Percentiles rank a stretch among this genome's conserved stretches.
Conservation (phyloP, 2,888 invertebrate species). For the Rhorus exstirpatorius region DNA sequence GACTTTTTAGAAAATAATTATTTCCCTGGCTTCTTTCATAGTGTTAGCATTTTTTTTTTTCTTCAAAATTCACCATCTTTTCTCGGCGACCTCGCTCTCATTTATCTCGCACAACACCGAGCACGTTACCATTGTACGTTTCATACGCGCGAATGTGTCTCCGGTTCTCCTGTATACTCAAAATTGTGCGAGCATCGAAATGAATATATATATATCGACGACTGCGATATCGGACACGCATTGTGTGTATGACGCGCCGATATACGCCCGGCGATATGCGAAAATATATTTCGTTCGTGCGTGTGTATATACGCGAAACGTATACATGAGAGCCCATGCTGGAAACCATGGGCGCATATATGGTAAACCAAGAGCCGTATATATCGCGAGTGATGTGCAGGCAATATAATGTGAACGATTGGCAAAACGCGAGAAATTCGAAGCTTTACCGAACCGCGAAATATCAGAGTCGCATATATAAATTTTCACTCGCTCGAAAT, state of each 20-base stretch:
- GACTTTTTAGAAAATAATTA: no score
- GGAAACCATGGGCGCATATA: no score
- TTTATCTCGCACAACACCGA: slow-evolving; percentile 30
- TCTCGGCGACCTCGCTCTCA: neutral
- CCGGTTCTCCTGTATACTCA: slow-evolving; percentile 9
- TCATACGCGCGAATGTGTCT: slow-evolving; percentile 23
- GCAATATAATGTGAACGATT: no score
- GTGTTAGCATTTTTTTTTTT: no score
- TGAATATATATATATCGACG: slow-evolving; percentile 63
- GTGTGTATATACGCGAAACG: no score
- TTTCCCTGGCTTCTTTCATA: neutral
- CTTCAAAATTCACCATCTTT: no score
- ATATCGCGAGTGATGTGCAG: no score
- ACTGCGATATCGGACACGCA: slow-evolving; percentile 20
- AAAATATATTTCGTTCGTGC: slow-evolving; percentile 35
- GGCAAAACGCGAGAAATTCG: no score
- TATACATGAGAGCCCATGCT: slow-evolving; percentile 19
- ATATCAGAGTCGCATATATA: neutral
- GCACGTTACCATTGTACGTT: slow-evolving; percentile 23
- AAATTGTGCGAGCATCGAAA: neutral
- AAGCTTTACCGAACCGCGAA: no score
- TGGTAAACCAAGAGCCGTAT: no score
- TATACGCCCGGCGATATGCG: neutral
- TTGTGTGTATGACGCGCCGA: slow-evolving; percentile 24
- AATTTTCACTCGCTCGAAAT: neutral